Evolutionary conservation across 2,113 vertebrate species (phyloP).

Genomic region (Pycnonotus jocosus): DNA sequence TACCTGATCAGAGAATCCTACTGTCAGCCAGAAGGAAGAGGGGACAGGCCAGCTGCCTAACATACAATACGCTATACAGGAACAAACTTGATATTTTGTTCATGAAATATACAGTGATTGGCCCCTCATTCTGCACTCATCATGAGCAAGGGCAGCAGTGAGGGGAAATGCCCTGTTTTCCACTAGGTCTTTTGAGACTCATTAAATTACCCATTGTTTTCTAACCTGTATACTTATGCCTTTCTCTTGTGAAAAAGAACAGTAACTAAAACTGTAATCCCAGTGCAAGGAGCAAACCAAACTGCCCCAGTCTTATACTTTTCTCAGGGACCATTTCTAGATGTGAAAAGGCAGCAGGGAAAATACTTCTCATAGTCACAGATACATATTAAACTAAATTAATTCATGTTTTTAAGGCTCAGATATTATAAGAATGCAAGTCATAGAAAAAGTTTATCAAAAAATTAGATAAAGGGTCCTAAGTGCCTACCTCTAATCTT

Average conservation of each 20-base stretch:
- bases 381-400: neutral
- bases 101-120: slow-evolving; percentile 22
- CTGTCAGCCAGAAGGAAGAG: neutral
- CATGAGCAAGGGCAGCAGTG: neutral
- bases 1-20: neutral
- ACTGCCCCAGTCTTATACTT: neutral
- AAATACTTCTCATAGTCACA: neutral
- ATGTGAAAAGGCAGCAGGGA: neutral
- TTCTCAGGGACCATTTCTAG: neutral
- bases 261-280: neutral
- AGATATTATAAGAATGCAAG: neutral
- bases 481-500: slow-evolving; percentile 7
- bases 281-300: neutral
- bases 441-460: neutral
- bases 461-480: slow-evolving; percentile 15
- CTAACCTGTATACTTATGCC: neutral
- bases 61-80: neutral
- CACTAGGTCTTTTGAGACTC: neutral
- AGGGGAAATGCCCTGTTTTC: neutral
- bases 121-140: neutral
- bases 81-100: slow-evolving; percentile 8
- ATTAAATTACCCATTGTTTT: neutral
- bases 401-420: neutral
- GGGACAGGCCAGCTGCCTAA: neutral
- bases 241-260: neutral